Evolutionary conservation across 2,113 vertebrate species (phyloP), one percentile per base, ranked within the genome.

Genomic region (Pituophis catenifer): DNA sequence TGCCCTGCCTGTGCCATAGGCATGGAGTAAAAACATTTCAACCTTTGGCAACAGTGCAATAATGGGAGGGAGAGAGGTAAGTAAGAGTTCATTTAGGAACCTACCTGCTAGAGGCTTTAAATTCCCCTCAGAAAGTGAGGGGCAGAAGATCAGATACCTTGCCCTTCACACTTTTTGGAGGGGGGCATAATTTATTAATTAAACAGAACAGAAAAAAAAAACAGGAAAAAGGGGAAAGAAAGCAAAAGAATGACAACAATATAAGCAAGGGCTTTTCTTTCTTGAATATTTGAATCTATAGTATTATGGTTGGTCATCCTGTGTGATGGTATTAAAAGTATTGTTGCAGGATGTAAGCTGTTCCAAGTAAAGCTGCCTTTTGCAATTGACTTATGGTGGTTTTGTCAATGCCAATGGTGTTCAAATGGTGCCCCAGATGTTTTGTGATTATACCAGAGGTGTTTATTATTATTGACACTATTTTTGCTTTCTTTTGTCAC

Each of bases 21-120:
- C 8, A 70, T 89, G 0, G 62, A 91, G 86, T 7, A 1, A 81
- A 94, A 92, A 88, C 95, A 94, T 29, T 17, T 88, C 95, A 89
- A 93, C 29, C 58, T 70, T 90, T 88, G 91, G 75, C 87, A 59
- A 92, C 90, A 89, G 93, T 2, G 1, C 0, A 59, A 94, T 95
- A 89, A 1, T 3, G 92, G 91, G 29, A 1, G 0, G 1, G 57
- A 38, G 15, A 19, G 86, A 91, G 86, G 55, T 95, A 55, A 97
- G 91, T 93, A 90, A 0, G 3, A 70, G 54, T 94, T 93, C 2
- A 93, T 17, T 52, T 3, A 4, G 93, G 93, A 0, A 86, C 1
- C 1, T 15, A 38, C 86, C 1, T 15, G 38, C 86, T 92, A 0
- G 3, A 29, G 70, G 75, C 33, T 81, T 38, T 85, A 1, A 0